Evolutionary conservation across 2,888 invertebrate genomes (phyloP), one percentile per base, ranked within the genome.

Genomic region (Mantis religiosa): DNA sequence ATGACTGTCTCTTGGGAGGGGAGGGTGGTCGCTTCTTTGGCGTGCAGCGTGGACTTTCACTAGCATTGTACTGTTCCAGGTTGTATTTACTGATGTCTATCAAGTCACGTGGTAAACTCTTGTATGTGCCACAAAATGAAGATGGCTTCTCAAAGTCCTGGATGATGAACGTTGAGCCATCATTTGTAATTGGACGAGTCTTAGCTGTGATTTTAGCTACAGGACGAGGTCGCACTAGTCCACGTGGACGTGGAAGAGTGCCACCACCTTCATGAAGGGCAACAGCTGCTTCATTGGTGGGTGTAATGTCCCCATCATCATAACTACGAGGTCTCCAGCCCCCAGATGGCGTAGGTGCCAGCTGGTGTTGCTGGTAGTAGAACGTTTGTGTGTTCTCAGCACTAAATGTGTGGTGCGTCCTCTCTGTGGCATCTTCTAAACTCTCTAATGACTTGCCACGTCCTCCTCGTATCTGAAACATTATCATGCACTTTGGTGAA

Each of bases 281-380:
- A 30, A 90, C 89, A 34, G 87, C 87, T 88, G 88, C 89, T 82
- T 89, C 89, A 92, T 98, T 98, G 85, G 98, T 98, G 25, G 97
- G 97, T 71, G 98, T 98, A 90, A 98, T 96, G 93, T 98, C 98
- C 28, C 98, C 98, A 92, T 98, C 98, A 93, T 98, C 98, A 92
- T 97, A 97, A 90, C 97, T 96, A 91, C 97, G 95, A 89, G 94
- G 93, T 92, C 96, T 95, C 96, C 96, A 97, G 20, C 89, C 89
- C n/a, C 88, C 89, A 84, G 87, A 88, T 90, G 90, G 89, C 90
- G 94, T 93, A 90, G 95, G 94, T 0, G 94, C 94, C 84, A 93
- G 91, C 25, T 87, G 87, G 88, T 89, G 89, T 90, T 93, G 93
- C 90, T 93, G 93, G 91, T 93, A 94, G 91, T 93, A 94, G 90